These are phyloP conservation scores for Hemichromis elongatus DNA, from an alignment of 2,113 vertebrate genomes.

Conservation along the genomic window DNA sequence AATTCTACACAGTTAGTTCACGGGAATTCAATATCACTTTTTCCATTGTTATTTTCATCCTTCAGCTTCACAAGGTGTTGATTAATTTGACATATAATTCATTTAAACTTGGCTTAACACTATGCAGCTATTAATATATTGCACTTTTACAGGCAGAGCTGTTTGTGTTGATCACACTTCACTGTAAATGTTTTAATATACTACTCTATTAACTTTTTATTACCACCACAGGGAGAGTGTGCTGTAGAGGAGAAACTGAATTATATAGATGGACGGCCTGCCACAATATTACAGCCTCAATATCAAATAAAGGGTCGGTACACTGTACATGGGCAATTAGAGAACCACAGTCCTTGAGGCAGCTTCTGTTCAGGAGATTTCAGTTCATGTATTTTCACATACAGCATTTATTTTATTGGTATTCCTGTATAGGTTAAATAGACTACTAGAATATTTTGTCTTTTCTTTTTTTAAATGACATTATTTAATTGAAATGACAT, in stretches of 20 bases:
- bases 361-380: not conserved
- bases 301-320: not conserved
- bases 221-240: not conserved
- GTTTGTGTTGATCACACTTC: constrained; percentile 31
- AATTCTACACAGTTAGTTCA: not conserved
- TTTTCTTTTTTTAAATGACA: not conserved
- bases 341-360: not conserved
- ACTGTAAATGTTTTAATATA: constrained; percentile 46
- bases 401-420: not conserved
- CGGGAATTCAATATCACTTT: not conserved
- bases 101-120: constrained; percentile 38
- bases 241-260: not conserved
- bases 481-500: not conserved
- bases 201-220: constrained; percentile 50
- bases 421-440: not conserved
- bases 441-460: not conserved
- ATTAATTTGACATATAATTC: constrained; percentile 42
- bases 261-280: not conserved
- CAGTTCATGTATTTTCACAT: not conserved
- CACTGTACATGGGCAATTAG: not conserved
- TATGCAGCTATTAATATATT: constrained; percentile 14
- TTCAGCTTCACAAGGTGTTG: not conserved
- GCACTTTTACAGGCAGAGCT: constrained; percentile 30
- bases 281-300: not conserved
- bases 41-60: not conserved